Conservation (phyloP, 2,113 vertebrate species). For the Euleptes europaea region DNA sequence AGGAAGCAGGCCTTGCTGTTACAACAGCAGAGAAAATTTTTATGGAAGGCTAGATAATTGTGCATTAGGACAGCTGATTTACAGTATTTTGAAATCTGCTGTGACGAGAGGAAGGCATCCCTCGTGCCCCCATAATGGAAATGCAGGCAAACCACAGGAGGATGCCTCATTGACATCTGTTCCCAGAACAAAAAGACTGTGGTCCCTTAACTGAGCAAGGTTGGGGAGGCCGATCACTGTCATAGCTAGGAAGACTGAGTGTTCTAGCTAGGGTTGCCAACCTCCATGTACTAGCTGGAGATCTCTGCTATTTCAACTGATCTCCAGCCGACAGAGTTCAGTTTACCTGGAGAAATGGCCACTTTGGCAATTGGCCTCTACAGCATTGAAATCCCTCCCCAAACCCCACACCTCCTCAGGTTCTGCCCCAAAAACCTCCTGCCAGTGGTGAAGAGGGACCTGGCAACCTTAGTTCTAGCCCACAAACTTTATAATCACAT, state of each 20-base stretch:
- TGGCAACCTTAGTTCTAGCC: too few relatives aligned
- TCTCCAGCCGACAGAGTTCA: too few relatives aligned
- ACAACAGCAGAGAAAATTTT: neutral
- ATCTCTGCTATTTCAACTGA: too few relatives aligned
- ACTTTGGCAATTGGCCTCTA: too few relatives aligned
- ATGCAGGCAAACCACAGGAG: neutral
- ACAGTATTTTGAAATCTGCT: neutral
- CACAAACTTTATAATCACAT: neutral
- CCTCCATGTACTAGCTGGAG: too few relatives aligned
- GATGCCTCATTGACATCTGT: neutral
- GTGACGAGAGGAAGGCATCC: neutral
- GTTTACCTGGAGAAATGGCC: too few relatives aligned
- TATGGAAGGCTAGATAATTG: neutral
- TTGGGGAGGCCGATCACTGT: too few relatives aligned
- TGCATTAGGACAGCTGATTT: neutral
- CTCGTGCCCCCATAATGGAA: neutral
- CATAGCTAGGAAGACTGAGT: neutral
- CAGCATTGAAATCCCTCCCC: too few relatives aligned
- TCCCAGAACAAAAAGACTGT: neutral
- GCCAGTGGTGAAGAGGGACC: too few relatives aligned
- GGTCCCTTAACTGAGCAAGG: neutral
- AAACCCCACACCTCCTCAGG: too few relatives aligned
- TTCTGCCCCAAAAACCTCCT: too few relatives aligned
- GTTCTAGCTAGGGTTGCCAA: too few relatives aligned
- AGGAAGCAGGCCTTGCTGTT: conserved; percentile 2